These are phyloP conservation scores for Microctonus hyperodae DNA, from an alignment of 2,888 invertebrate genomes.

Conservation along the genomic window DNA sequence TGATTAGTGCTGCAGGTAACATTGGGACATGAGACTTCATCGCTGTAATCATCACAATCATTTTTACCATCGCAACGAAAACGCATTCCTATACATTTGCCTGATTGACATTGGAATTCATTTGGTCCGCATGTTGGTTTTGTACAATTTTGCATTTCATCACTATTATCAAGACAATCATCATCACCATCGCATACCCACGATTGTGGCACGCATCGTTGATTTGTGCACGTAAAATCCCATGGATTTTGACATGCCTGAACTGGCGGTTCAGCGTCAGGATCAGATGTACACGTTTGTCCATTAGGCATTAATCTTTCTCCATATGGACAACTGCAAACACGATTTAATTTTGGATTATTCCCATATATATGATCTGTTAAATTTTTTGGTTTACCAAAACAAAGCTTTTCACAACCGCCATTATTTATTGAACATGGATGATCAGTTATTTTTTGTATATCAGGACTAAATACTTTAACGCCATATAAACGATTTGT, in stretches of 20 bases:
- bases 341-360: constrained; percentile 67
- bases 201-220: constrained; percentile 86
- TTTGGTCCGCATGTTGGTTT: constrained; percentile 89
- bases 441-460: constrained; percentile 77
- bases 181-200: constrained; percentile 98
- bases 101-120: constrained; percentile 93
- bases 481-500: constrained; percentile 91
- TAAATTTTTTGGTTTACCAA: constrained; percentile 78
- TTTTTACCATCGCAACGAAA: constrained; percentile 95
- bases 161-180: constrained; percentile 94
- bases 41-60: constrained; percentile 95
- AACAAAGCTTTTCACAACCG: constrained; percentile 94
- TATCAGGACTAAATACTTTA: constrained; percentile 81
- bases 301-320: constrained; percentile 73
- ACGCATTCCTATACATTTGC: constrained; percentile 89
- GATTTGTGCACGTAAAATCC: constrained; percentile 94
- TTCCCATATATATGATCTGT: constrained; percentile 43
- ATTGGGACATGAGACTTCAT: constrained; percentile 91
- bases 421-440: constrained; percentile 88
- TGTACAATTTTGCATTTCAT: constrained; percentile 94
- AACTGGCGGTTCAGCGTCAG: constrained; percentile 84
- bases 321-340: constrained; percentile 94
- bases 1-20: constrained; percentile 91
- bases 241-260: constrained; percentile 90
- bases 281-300: constrained; percentile 77